Evolutionary conservation across 2,888 invertebrate genomes (phyloP).

Genomic region (Germaria angustata): DNA sequence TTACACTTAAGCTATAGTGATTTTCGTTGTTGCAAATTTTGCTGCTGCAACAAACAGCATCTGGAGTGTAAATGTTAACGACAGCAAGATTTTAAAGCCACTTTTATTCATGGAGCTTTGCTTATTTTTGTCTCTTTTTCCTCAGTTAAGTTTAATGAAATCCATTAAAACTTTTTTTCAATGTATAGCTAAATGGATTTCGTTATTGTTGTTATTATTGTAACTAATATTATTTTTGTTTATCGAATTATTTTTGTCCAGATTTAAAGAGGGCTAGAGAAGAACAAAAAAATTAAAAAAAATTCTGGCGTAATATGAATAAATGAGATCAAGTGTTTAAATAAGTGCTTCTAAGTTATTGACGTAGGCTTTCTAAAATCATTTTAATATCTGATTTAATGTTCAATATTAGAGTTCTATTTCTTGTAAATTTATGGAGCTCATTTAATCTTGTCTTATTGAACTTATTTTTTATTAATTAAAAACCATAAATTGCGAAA

Average conservation of each 20-base stretch:
- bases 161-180: neutral
- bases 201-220: neutral
- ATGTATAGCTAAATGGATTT: neutral
- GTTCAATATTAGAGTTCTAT: too few relatives aligned
- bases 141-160: constrained; percentile 19
- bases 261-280: too few relatives aligned
- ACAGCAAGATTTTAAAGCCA: neutral
- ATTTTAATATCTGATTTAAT: too few relatives aligned
- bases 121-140: neutral
- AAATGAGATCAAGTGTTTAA: too few relatives aligned
- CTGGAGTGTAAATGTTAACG: neutral
- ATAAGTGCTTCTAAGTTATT: too few relatives aligned
- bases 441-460: too few relatives aligned
- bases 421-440: too few relatives aligned
- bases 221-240: neutral
- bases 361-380: too few relatives aligned
- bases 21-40: constrained; percentile 31
- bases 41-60: neutral
- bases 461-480: too few relatives aligned
- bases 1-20: constrained; percentile 44
- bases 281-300: too few relatives aligned
- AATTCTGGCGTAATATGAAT: too few relatives aligned
- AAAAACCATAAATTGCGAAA: too few relatives aligned
- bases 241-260: neutral
- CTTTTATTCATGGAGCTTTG: neutral